Evolutionary conservation across 2,888 invertebrate genomes (phyloP).

Genomic region (Furcula furcula): DNA sequence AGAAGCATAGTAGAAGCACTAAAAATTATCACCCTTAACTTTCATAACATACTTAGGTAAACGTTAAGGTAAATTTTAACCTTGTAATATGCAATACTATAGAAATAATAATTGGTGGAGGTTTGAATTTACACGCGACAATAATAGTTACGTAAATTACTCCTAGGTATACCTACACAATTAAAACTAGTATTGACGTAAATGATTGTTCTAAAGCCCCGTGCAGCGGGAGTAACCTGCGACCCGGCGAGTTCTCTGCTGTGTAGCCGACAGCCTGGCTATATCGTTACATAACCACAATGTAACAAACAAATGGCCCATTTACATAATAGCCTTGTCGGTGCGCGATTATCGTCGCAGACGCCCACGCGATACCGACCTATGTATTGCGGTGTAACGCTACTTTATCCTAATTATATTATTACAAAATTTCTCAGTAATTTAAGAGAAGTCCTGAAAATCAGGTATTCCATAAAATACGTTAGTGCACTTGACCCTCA

Average conservation of each 20-base stretch:
- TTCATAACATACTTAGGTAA: too few relatives aligned
- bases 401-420: slow-evolving; percentile 8
- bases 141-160: too few relatives aligned
- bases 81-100: neutral
- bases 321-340: slow-evolving; percentile 73
- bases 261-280: slow-evolving; percentile 46
- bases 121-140: too few relatives aligned
- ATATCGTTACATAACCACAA: slow-evolving; percentile 64
- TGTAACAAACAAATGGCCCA: slow-evolving; percentile 71
- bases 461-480: too few relatives aligned
- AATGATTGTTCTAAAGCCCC: slow-evolving; percentile 27
- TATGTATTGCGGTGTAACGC: slow-evolving; percentile 23
- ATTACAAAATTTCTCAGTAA: neutral
- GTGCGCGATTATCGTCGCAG: slow-evolving; percentile 56
- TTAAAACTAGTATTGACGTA: too few relatives aligned
- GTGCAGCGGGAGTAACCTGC: slow-evolving; percentile 56
- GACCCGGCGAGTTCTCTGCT: slow-evolving; percentile 60
- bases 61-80: too few relatives aligned
- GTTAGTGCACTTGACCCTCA: too few relatives aligned
- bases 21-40: too few relatives aligned
- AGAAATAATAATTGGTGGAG: too few relatives aligned
- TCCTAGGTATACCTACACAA: too few relatives aligned
- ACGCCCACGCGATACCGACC: slow-evolving; percentile 45
- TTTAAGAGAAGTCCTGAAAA: too few relatives aligned
- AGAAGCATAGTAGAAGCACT: too few relatives aligned